Evolutionary conservation across 2,888 invertebrate genomes (phyloP).

Genomic region (Catocala nupta): DNA sequence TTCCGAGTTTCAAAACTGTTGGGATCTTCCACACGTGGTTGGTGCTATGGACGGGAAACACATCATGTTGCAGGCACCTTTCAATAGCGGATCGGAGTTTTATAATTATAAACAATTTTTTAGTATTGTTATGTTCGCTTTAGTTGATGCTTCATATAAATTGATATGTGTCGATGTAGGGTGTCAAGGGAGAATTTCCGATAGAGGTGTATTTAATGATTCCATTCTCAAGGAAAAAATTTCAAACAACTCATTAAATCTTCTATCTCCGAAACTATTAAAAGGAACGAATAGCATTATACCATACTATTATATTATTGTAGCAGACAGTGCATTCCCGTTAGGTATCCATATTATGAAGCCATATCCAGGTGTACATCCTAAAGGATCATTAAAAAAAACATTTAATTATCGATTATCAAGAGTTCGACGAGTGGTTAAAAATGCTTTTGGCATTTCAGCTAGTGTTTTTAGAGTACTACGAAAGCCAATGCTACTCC

Average conservation of each 20-base stretch:
- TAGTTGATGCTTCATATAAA: constrained; percentile 41
- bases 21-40: constrained; percentile 37
- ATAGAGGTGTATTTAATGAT: constrained; percentile 45
- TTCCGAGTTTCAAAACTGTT: constrained; percentile 27
- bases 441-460: constrained; percentile 32
- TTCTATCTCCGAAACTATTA: constrained; percentile 10
- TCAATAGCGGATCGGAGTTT: constrained; percentile 46
- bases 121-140: constrained; percentile 42
- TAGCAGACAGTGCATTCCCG: constrained; percentile 33
- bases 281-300: constrained; percentile 24
- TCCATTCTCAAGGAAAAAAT: background rate
- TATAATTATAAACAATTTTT: constrained; percentile 54
- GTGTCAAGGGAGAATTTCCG: constrained; percentile 44
- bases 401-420: constrained; percentile 29
- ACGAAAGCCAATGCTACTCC: constrained; percentile 30
- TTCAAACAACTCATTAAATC: background rate
- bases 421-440: constrained; percentile 27
- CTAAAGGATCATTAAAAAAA: constrained; percentile 20
- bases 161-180: constrained; percentile 45
- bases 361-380: constrained; percentile 27
- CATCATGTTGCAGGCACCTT: constrained; percentile 40
- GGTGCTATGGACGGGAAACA: constrained; percentile 52
- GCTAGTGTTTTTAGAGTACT: constrained; percentile 33
- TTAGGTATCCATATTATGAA: constrained; percentile 29
- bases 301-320: constrained; percentile 31